Evolutionary conservation across 2,888 invertebrate species (phyloP), one percentile per base, ranked within the genome.

Genomic region (Pristionchus fissidentatus): DNA sequence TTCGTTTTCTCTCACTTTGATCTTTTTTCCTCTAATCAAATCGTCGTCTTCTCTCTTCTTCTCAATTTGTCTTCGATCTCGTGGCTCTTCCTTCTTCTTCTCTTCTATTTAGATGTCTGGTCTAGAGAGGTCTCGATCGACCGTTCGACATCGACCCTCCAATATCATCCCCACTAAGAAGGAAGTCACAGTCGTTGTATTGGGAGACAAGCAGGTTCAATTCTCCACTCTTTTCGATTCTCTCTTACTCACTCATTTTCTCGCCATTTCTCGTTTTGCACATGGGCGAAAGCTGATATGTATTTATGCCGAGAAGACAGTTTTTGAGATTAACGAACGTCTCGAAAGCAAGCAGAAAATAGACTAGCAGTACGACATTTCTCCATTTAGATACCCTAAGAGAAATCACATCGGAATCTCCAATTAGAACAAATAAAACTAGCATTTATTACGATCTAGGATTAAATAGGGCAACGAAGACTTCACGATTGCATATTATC

Each of bases 171-270:
- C 46, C 43, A 75, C 43, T 22, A 41, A 32, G 15, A 75, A 26
- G 22, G 52, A 87, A 84, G 84, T 85, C 32, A 87, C 87, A 19
- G 84, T 85, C 66, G 87, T 84, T 4, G 87, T 87, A 35, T 52
- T 87, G 49, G 87, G 87, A 26, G 87, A 83, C 3, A 85, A 84
- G 32, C 46, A 85, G 77, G 86, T 78, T 29, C 3, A n/a, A n/a
- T n/a, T n/a, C n/a, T n/a, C n/a, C n/a, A n/a, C n/a, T n/a, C n/a
- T n/a, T n/a, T n/a, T 70, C 62, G 29, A 10, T 70, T 29, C 38
- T 35, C 70, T 70, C n/a, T 35, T 38, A 70, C n/a, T 10, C 70
- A 70, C 5, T 70, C 8, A 8, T 26, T n/a, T 60, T 60, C 7
- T 60, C 62, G 8, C 26, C 8, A n/a, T n/a, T n/a, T n/a, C 29